A percentile compares a stretch with the other conserved stretches of the same genome.
Evolutionary conservation across 1,140 invertebrate genomes (phyloP).

Genomic region (Habropoda laboriosa): DNA sequence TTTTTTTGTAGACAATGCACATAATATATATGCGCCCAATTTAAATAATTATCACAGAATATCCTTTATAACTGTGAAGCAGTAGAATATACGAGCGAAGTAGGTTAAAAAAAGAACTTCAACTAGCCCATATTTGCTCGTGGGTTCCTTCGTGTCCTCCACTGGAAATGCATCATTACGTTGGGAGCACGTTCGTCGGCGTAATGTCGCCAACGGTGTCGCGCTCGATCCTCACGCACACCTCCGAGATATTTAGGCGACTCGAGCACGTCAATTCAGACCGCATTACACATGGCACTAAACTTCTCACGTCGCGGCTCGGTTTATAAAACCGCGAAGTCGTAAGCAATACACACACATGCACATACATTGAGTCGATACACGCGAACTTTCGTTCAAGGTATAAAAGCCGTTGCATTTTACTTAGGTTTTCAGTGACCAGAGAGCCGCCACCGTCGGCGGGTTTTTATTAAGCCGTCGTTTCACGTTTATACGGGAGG

Average conservation of each 20-base stretch:
- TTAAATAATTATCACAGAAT: not conserved
- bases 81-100: not conserved
- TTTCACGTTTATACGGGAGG: constrained; percentile 24
- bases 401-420: constrained; percentile 18
- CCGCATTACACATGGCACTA: not conserved
- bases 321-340: constrained; percentile 16
- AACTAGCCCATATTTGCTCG: not conserved
- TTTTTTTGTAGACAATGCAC: no score
- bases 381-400: not conserved
- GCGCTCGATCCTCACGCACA: not conserved
- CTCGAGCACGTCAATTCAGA: not conserved
- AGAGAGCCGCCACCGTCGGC: not conserved
- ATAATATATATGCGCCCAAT: not conserved
- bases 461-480: constrained; percentile 41
- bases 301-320: not conserved
- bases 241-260: not conserved
- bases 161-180: not conserved
- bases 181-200: not conserved
- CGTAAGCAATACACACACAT: no score
- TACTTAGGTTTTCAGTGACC: constrained; percentile 26
- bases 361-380: constrained; percentile 17
- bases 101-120: not conserved
- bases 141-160: not conserved
- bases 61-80: not conserved
- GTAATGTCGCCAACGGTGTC: not conserved